Base-by-base conservation (phyloP, 2,888 invertebrate species). In the Resseliella maxima region DNA sequence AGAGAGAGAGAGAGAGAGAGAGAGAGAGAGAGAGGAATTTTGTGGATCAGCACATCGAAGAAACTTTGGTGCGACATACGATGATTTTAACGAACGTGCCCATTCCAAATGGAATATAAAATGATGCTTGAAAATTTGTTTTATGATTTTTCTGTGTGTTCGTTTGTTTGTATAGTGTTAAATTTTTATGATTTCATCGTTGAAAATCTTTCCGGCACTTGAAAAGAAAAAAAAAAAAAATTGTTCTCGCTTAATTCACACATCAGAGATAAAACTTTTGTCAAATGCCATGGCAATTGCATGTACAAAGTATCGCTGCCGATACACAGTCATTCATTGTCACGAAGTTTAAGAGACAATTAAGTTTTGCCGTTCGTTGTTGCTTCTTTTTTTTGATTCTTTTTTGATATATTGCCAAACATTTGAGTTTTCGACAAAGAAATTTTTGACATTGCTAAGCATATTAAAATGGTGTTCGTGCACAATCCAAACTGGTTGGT, bases 201-300 rank as follows among this genome's bases (percentile, higher is more conserved):
- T n/a, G n/a, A n/a, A 27, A 72, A 72, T 15, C 31, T 72, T 72
- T 72, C 72, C 72, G 72, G 72, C 72, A 72, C 72, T 72, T 72
- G n/a, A n/a, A n/a, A n/a, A n/a, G n/a, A n/a, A n/a, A n/a, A n/a
- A n/a, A n/a, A n/a, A n/a, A n/a, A 31, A 72, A 72, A 31, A 31
- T 12, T 35, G 8, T 72, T 31, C 35, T 12, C 72, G 31, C 72
- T 72, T 72, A 72, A 72, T 72, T 72, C 72, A 31, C 27, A 59
- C 12, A 59, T 59, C 59, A 27, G 24, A 59, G 59, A 59, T 59
- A 27, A 24, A 27, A 27, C 24, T 24, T n/a, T n/a, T 27, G 59
- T 2, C 18, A 59, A 50, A 50, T 50, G 50, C 50, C 50, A 15
- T 24, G 2, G 50, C 10, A 50, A 50, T 6, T 50, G 50, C 2